A percentile compares a stretch with the other conserved stretches of the same genome.
These are phyloP conservation scores for Sitodiplosis mosellana DNA, from an alignment of 1,140 invertebrate genomes.

Conservation along the genomic window DNA sequence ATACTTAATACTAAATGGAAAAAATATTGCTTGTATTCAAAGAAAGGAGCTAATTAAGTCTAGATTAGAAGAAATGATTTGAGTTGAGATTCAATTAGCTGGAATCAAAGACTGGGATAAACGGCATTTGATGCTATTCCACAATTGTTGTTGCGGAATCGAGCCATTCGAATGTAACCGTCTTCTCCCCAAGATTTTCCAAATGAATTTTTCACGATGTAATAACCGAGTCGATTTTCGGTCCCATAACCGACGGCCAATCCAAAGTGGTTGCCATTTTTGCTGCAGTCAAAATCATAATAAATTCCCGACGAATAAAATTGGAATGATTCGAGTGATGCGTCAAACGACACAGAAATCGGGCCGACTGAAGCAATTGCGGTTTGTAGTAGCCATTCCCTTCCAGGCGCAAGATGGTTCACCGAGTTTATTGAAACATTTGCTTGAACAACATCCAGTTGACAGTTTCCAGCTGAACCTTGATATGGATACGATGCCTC, in stretches of 20 bases:
- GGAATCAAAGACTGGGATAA: no score
- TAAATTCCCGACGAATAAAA: constrained; percentile 43
- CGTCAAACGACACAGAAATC: constrained; percentile 78
- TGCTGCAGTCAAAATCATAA: constrained; percentile 43
- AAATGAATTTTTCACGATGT: constrained; percentile 59
- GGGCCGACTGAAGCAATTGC: no score
- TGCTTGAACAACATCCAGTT: constrained; percentile 3
- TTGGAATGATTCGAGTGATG: constrained; percentile 53
- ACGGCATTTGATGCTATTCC: constrained; percentile 16
- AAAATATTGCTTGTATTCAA: no score
- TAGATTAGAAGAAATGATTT: no score
- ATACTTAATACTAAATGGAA: no score
- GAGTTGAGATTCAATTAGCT: no score
- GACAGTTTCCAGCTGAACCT: constrained; percentile 32
- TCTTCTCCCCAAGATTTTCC: constrained; percentile 60
- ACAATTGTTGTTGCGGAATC: constrained; percentile 75
- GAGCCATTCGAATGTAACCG: constrained; percentile 79
- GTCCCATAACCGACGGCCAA: constrained; percentile 45
- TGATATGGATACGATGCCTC: constrained; percentile 61
- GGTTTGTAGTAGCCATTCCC: no score
- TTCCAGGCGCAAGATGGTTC: no score
- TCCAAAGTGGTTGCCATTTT: constrained; percentile 66
- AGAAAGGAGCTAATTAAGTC: no score
- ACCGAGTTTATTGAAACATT: no score
- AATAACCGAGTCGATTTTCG: constrained; percentile 37